Evolutionary conservation across 2,113 vertebrate species (phyloP), one percentile per base, ranked within the genome.

Genomic region (Otolemur garnettii): DNA sequence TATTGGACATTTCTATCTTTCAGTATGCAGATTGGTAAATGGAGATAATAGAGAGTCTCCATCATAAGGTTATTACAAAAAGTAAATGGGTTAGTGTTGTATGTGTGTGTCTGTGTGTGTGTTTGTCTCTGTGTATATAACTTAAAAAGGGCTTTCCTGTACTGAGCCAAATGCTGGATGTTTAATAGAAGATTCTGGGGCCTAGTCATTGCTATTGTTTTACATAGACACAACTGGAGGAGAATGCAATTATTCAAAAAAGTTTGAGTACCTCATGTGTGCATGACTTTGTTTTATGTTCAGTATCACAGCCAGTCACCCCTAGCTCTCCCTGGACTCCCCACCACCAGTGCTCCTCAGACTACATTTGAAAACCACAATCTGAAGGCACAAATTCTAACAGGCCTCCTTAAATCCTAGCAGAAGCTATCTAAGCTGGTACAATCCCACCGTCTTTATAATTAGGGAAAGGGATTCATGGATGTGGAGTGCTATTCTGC

Each of bases 391-490:
- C 3, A 2, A 28, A 33, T 95, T 81, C 86, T 91, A 87, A 53
- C 57, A 72, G 79, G 83, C n/a, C 18, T 93, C 17, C 45, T 75
- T 93, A 50, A 89, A 78, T 88, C 93, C 30, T 93, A 89, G 50
- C 85, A 91, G 71, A 91, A 91, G 53, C 72, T 86, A 24, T 53
- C 45, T 82, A 55, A 45, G 55, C 55, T 93, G 77, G 78, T 68
- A 90, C 2, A 62, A 38, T 74, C 79, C 64, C 11, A 24, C 11
- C 8, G 1, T 53, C 81, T 86, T 55, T 82, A 53, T 69, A 87
- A 82, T 75, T 89, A 90, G 24, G 68, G n/a, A 77, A 74, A 87
- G 26, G 55, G 22, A 72, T 78, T 53, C 30, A 21, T 82, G 19
- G 77, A 38, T 38, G 6, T 7, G 26, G n/a, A 59, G 3, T 83